A percentile compares a stretch with the other conserved stretches of the same genome.
These are phyloP conservation scores for Tamandua tetradactyla DNA, from an alignment of 2,797 vertebrate species.

Conservation along the genomic window DNA sequence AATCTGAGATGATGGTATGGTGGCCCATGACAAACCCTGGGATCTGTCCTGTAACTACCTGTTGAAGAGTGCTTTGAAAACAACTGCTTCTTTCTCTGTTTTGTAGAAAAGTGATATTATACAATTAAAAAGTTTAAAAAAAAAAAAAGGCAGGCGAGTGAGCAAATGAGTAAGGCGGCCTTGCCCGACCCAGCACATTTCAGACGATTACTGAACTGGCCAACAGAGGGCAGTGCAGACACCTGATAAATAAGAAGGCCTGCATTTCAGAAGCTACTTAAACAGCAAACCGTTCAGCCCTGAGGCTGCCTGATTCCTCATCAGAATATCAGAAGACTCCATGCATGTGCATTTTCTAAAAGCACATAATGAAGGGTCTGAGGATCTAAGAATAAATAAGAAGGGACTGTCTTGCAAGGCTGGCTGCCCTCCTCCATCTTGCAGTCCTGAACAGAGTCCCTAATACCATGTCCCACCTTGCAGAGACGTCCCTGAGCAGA, in stretches of 20 bases:
- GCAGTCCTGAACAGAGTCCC: not conserved
- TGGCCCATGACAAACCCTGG: no score
- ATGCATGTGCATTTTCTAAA: not conserved
- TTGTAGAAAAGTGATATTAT: not conserved
- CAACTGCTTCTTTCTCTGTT: no score
- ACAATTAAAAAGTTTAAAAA: no score
- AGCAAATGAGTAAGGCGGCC: not conserved
- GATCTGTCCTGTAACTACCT: no score
- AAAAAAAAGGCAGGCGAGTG: not conserved
- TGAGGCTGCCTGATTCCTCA: not conserved
- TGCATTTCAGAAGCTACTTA: not conserved
- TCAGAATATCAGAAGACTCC: not conserved
- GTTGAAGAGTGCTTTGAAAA: no score
- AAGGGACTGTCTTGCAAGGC: not conserved
- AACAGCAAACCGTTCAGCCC: not conserved
- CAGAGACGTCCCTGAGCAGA: not conserved
- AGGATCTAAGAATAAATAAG: not conserved
- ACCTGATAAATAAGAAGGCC: not conserved
- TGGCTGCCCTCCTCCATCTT: not conserved
- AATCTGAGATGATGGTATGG: no score
- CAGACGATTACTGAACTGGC: not conserved
- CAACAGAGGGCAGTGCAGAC: conserved; percentile 55
- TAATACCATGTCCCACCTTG: not conserved
- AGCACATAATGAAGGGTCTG: not conserved
- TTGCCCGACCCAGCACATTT: not conserved